Evolutionary conservation across 2,113 vertebrate species (phyloP).

Genomic region (Mormoops blainvillei): DNA sequence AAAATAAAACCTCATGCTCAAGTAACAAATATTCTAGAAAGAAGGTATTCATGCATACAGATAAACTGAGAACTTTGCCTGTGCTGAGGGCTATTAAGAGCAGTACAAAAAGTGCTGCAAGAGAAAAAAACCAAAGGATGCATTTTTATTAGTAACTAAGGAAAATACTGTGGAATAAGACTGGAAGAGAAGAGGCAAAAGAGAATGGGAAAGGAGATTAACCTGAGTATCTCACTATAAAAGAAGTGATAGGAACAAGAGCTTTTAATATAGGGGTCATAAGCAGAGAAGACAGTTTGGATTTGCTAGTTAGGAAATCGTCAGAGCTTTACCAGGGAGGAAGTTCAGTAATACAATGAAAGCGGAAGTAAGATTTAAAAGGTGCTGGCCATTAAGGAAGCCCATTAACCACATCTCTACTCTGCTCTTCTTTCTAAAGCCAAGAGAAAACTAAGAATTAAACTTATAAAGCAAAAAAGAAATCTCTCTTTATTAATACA

Average conservation of each 20-base stretch:
- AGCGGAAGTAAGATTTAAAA: neutral
- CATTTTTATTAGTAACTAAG: neutral
- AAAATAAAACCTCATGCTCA: neutral
- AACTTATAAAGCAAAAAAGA: neutral
- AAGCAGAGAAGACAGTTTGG: neutral
- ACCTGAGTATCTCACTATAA: neutral
- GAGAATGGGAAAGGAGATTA: neutral
- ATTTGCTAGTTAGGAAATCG: neutral
- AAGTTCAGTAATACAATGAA: neutral
- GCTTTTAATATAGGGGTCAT: neutral
- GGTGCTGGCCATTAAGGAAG: neutral
- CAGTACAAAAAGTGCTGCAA: neutral
- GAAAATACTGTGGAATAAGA: neutral
- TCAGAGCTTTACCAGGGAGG: neutral
- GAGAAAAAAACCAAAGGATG: neutral
- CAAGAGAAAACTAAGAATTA: neutral
- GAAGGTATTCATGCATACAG: neutral
- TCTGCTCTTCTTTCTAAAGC: neutral
- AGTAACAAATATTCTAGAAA: neutral
- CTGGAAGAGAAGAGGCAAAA: neutral
- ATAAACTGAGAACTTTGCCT: neutral
- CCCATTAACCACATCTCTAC: neutral
- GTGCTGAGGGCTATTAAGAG: neutral
- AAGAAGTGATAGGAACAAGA: neutral
- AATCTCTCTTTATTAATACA: conserved; percentile 5